phyloP scores from a whole-genome alignment of 2,888 invertebrate genomes.

The Neoascia interrupta region DNA sequence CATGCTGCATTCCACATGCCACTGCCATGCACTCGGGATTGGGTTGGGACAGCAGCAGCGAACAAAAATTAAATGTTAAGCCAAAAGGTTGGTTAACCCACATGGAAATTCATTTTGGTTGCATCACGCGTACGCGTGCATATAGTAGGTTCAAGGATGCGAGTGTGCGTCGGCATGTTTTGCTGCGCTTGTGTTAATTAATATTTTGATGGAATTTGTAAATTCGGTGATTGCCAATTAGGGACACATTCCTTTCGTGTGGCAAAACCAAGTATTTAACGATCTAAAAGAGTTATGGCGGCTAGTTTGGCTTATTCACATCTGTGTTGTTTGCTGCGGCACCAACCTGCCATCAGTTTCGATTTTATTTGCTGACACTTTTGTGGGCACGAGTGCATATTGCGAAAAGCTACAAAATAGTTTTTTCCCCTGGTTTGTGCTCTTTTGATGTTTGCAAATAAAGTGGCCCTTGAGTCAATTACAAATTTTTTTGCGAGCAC shows the following conservation, averaged over 20 bases:
- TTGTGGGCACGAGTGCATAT: too few relatives aligned
- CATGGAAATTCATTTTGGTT: slow-evolving; percentile 50
- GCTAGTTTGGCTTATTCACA: neutral
- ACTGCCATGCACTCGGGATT: slow-evolving; percentile 4
- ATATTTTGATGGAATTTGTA: slow-evolving; percentile 54
- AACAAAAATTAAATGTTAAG: slow-evolving; percentile 48
- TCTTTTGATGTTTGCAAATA: too few relatives aligned
- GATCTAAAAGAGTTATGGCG: neutral
- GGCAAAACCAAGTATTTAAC: neutral
- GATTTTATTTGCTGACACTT: too few relatives aligned
- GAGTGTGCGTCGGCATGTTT: slow-evolving; percentile 4
- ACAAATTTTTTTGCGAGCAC: too few relatives aligned
- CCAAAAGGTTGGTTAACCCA: slow-evolving; percentile 53
- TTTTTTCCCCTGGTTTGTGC: too few relatives aligned
- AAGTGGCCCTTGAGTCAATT: too few relatives aligned
- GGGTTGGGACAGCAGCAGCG: too few relatives aligned
- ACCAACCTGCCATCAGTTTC: too few relatives aligned
- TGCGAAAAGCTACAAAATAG: too few relatives aligned
- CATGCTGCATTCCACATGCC: neutral
- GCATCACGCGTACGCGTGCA: neutral
- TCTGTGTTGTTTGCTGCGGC: neutral
- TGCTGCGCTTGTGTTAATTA: slow-evolving; percentile 46
- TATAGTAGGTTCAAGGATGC: neutral
- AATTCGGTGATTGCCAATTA: slow-evolving; percentile 56
- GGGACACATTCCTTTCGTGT: slow-evolving; percentile 18